A percentile compares a stretch with the other conserved stretches of the same genome.
phyloP scores from a whole-genome alignment of 2,888 invertebrate species.

The Euclidia mi region DNA sequence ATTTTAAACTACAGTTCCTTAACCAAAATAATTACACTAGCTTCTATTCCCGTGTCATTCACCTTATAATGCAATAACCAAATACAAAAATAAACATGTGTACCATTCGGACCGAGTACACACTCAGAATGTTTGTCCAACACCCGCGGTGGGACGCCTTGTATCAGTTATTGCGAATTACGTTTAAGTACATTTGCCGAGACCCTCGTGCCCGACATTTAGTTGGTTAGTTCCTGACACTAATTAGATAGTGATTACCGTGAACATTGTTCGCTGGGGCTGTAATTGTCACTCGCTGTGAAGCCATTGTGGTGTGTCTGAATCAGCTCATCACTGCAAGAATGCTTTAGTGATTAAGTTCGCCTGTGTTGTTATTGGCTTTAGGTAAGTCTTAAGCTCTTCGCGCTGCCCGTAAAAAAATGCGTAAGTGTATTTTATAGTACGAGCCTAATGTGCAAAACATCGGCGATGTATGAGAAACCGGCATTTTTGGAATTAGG shows the following conservation, averaged over 20 bases:
- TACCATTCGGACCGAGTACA: conserved; percentile 19
- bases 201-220: conserved; percentile 17
- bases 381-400: too few species aligned
- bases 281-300: conserved; percentile 13
- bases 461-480: too few species aligned
- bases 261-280: conserved; percentile 18
- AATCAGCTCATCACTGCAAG: too few species aligned
- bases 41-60: too few species aligned
- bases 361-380: too few species aligned
- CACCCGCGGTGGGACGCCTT: conserved; percentile 16
- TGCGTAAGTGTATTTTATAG: too few species aligned
- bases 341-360: too few species aligned
- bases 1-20: too few species aligned
- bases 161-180: conserved; percentile 42
- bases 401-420: too few species aligned
- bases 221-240: conserved; percentile 22
- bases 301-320: not conserved
- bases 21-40: too few species aligned
- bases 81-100: conserved; percentile 6
- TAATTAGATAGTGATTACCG: conserved; percentile 48
- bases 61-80: conserved; percentile 3
- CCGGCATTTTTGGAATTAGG: too few species aligned
- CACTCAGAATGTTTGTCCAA: conserved; percentile 26
- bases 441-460: too few species aligned
- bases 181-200: conserved; percentile 21